Evolutionary conservation across 2,797 vertebrate genomes (phyloP).

Genomic region (Pseudocheirus occidentalis): DNA sequence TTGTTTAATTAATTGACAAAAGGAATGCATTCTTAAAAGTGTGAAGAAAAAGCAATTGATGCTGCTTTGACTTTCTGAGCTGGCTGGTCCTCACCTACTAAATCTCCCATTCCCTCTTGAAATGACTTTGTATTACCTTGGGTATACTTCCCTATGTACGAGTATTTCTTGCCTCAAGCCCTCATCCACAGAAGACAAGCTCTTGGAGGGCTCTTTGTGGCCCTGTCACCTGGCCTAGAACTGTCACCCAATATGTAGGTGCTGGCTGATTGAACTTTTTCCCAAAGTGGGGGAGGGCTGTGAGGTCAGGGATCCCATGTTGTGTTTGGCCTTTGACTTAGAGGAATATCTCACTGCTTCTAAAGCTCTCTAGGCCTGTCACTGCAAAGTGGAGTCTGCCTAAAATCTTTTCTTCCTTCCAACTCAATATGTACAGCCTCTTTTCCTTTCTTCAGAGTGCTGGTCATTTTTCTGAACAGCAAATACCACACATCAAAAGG

Average conservation of each 20-base stretch:
- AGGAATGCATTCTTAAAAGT: not conserved
- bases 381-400: not conserved
- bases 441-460: not conserved
- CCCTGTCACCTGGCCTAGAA: not conserved
- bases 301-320: not conserved
- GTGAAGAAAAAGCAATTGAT: not conserved
- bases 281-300: not conserved
- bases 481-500: not conserved
- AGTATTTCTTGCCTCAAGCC: not conserved
- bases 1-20: not conserved
- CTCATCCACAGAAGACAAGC: not conserved
- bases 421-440: not conserved
- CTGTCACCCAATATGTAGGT: not conserved
- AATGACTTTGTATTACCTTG: not conserved
- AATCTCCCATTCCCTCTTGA: not conserved
- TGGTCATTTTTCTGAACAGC: not conserved
- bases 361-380: not conserved
- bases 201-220: not conserved
- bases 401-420: not conserved
- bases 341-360: constrained; percentile 14
- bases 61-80: not conserved
- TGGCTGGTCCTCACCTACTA: not conserved
- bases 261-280: not conserved
- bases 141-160: not conserved
- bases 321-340: not conserved